Evolutionary conservation across 2,888 invertebrate species (phyloP).

Genomic region (Pandemis cinnamomeana): DNA sequence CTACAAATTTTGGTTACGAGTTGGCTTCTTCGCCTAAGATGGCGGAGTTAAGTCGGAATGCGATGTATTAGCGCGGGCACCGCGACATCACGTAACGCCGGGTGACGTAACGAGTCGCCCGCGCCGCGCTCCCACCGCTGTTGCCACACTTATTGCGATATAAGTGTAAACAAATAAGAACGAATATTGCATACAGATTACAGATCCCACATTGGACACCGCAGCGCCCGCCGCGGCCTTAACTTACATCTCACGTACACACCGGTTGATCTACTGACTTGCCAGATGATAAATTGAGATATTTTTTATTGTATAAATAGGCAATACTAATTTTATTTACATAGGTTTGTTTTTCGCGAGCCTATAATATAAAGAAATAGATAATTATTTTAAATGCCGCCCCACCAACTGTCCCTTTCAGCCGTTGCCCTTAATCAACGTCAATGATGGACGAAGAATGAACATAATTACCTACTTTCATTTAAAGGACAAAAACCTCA

Average conservation of each 20-base stretch:
- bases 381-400: no score
- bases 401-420: no score
- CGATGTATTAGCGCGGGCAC: constrained; percentile 32
- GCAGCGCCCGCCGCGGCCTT: neutral
- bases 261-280: neutral
- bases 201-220: neutral
- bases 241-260: neutral
- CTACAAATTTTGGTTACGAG: neutral
- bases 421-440: no score
- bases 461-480: no score
- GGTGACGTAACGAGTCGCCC: constrained; percentile 25
- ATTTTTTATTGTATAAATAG: neutral
- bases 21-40: neutral
- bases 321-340: neutral
- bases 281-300: neutral
- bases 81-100: constrained; percentile 35
- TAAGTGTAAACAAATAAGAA: constrained; percentile 35
- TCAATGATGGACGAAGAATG: no score
- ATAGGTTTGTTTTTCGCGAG: no score
- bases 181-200: constrained; percentile 28
- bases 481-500: no score
- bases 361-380: no score
- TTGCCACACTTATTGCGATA: constrained; percentile 37
- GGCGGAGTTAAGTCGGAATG: constrained; percentile 11
- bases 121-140: constrained; percentile 14